Evolutionary conservation across 2,113 vertebrate species (phyloP), one percentile per base, ranked within the genome.

Genomic region (Bolborhynchus lineola): DNA sequence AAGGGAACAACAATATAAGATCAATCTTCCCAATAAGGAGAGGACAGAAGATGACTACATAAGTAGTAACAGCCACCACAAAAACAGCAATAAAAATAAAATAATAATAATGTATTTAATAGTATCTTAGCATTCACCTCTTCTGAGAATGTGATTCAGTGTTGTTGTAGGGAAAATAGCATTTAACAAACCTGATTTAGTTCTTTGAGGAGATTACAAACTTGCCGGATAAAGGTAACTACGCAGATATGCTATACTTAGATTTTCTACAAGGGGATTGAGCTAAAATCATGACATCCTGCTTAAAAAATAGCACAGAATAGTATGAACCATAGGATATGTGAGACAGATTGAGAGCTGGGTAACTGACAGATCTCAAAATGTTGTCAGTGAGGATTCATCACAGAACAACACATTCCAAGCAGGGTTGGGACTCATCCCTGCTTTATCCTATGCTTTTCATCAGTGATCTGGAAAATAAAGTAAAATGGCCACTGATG

Each of bases 221-320:
- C 70, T 95, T 96, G 67, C 82, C 78, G 82, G 93, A 93, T 94
- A 95, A 94, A 95, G 91, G 93, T 92, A 97, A 94, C 94, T 96
- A 96, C 93, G 95, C 90, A 96, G 93, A 95, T 96, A 82, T 42
- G 70, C 94, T 96, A 96, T 96, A 96, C 96, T 94, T 97, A 96
- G 96, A 77, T 87, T 91, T 92, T 95, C 77, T 96, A 77, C 67
- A 16, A 80, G 75, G 49, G 75, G 71, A 94, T 93, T 96, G 94
- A 94, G 95, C 90, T 96, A 96, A 97, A 96, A 87, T 81, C 87
- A 70, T 95, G 95, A 93, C 95, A 96, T 74, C 63, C 78, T 95
- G 94, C 83, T 95, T 80, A 87, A 95, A 96, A 95, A 96, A 96
- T 96, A 96, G 92, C 92, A 96, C 90, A 90, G 90, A 88, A 88